phyloP scores from a whole-genome alignment of 2,797 vertebrate genomes.

The Pipistrellus nathusii region DNA sequence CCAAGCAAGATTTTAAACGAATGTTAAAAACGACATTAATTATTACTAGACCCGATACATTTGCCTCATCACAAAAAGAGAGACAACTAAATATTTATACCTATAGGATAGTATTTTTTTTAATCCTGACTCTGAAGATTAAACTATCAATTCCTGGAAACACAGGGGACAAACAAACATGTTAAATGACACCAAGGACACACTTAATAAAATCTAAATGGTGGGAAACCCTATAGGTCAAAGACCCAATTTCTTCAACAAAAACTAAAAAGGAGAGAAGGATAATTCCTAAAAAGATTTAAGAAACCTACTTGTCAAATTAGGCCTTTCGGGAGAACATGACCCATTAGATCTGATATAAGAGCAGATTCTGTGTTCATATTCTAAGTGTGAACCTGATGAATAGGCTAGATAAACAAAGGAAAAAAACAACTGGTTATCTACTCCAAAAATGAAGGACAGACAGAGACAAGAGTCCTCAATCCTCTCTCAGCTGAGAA shows the following conservation, averaged over 20 bases:
- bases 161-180: background rate
- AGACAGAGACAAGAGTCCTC: background rate
- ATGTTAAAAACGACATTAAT: no score
- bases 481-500: conserved; percentile 3
- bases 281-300: background rate
- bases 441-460: conserved; percentile 17
- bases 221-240: background rate
- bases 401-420: background rate
- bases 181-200: background rate
- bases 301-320: background rate
- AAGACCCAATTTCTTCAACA: background rate
- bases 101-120: background rate
- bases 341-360: conserved; percentile 14
- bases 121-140: background rate
- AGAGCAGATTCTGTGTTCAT: conserved; percentile 28
- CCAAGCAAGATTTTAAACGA: no score
- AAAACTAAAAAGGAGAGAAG: background rate
- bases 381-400: conserved; percentile 42
- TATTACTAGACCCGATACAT: no score
- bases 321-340: conserved; percentile 11
- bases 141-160: background rate
- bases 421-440: background rate
- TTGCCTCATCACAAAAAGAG: background rate
- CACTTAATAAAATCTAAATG: conserved; percentile 8
- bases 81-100: background rate